Evolutionary conservation across 1,140 invertebrate genomes (phyloP), one percentile per base, ranked within the genome.

Genomic region (Habropoda laboriosa): DNA sequence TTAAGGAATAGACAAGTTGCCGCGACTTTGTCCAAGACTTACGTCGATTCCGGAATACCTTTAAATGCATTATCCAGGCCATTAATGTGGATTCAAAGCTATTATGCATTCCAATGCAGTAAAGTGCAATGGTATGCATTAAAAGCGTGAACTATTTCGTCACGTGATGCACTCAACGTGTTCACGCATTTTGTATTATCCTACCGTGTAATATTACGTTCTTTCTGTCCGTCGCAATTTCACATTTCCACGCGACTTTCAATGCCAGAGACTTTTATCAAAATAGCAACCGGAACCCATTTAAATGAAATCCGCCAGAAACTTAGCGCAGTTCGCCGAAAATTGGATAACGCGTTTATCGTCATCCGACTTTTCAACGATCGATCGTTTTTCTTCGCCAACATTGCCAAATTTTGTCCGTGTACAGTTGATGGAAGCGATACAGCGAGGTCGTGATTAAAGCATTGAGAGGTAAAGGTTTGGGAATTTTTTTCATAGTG

Each of bases 301-400:
- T 79, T 81, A 67, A 84, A 81, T 71, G 80, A 68, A 79, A 82
- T 82, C 53, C 60, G 64, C 45, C 30, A 61, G 24, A 58, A 84
- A 84, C 66, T 61, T 74, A 61, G 57, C 63, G 53, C 42, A 40
- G 63, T 63, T 55, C 60, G 38, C 61, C 30, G 63, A 81, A 82
- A 74, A 81, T 81, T 71, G 74, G 71, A n/a, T 71, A 79, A 73
- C 68, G 68, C 83, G 3, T 55, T 3, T 24, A 27, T 5, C 47
- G 8, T 21, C 18, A 0, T 49, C 18, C 4, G 18, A 0, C 18
- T n/a, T 30, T 35, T 10, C 18, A 64, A 45, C 38, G 61, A 64
- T 30, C 55, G 55, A 13, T 13, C 12, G 18, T 10, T 57, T 0
- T 32, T 21, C 32, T 57, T 57, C 10, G n/a, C 27, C 24, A 57